Evolutionary conservation across 1,140 invertebrate genomes (phyloP).

Genomic region (Hycleus phaleratus): DNA sequence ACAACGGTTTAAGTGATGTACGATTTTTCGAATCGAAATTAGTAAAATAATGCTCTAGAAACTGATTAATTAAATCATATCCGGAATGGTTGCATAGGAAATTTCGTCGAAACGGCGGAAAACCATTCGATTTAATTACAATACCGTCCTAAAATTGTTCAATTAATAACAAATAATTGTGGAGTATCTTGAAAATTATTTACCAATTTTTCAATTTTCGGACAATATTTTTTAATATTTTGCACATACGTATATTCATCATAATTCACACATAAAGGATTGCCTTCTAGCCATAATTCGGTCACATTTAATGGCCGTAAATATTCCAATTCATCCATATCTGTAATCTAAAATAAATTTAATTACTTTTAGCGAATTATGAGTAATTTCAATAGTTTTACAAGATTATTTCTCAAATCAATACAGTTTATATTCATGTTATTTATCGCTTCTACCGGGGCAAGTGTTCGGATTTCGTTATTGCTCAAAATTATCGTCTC

Average conservation of each 20-base stretch:
- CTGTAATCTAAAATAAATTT: conserved; percentile 53
- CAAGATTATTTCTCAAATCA: conserved; percentile 44
- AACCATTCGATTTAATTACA: conserved; percentile 50
- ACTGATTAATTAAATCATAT: conserved; percentile 60
- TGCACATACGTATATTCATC: conserved; percentile 63
- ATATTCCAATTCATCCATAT: conserved; percentile 55
- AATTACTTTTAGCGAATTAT: background rate
- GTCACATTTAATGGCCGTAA: conserved; percentile 61
- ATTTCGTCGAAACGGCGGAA: conserved; percentile 57
- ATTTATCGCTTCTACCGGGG: conserved; percentile 37
- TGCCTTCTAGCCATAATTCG: conserved; percentile 68
- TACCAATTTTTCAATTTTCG: conserved; percentile 31
- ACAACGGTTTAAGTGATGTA: conserved; percentile 68
- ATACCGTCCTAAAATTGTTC: conserved; percentile 58
- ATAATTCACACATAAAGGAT: conserved; percentile 70
- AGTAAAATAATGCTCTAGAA: conserved; percentile 73
- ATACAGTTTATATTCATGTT: conserved; percentile 37
- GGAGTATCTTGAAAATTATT: conserved; percentile 13
- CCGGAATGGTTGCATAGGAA: conserved; percentile 57
- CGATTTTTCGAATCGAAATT: conserved; percentile 76
- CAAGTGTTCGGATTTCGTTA: conserved; percentile 41
- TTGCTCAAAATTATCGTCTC: conserved; percentile 41
- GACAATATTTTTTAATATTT: conserved; percentile 41
- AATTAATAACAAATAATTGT: background rate
- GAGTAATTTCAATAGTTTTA: conserved; percentile 19